phyloP scores from a whole-genome alignment of 35 echinoderm and acorn worm species.

The Patiria miniata region DNA sequence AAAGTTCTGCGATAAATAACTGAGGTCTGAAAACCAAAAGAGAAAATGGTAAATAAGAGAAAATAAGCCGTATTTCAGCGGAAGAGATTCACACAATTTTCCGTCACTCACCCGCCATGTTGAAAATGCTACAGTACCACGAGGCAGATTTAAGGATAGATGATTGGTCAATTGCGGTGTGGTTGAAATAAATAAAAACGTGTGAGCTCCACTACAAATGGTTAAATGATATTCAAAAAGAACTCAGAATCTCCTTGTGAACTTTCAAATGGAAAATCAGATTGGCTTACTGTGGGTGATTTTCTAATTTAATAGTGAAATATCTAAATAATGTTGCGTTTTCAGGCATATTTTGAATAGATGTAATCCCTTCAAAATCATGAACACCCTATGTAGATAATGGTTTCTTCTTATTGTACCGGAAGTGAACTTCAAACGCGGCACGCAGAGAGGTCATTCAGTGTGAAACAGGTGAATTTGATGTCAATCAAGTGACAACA shows the following conservation, averaged over 20 bases:
- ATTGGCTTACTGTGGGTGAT: too few species aligned
- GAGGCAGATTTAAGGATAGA: not conserved
- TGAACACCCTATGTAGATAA: not conserved
- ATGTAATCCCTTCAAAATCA: too few species aligned
- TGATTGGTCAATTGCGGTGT: not conserved
- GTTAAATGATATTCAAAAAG: too few species aligned
- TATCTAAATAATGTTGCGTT: too few species aligned
- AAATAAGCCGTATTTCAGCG: not conserved
- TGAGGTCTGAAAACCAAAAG: conserved; percentile 24
- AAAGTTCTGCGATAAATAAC: conserved; percentile 15
- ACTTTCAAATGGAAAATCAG: too few species aligned
- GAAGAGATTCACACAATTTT: conserved; percentile 15
- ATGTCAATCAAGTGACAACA: too few species aligned
- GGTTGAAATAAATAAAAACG: not conserved
- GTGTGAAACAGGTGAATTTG: too few species aligned
- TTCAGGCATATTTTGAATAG: too few species aligned
- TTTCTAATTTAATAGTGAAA: too few species aligned
- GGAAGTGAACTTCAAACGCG: conserved; percentile 2
- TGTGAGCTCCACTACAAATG: too few species aligned
- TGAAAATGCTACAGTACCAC: conserved; percentile 25
- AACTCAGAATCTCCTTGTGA: too few species aligned
- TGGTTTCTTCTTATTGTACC: not conserved
- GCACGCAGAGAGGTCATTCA: too few species aligned
- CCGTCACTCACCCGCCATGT: conserved; percentile 29
- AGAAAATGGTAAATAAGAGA: conserved; percentile 22